Percentiles rank a stretch among this genome's conserved stretches.
Conservation (phyloP, 35 echinoderm and acorn worm genomes). For the Diadema setosum region DNA sequence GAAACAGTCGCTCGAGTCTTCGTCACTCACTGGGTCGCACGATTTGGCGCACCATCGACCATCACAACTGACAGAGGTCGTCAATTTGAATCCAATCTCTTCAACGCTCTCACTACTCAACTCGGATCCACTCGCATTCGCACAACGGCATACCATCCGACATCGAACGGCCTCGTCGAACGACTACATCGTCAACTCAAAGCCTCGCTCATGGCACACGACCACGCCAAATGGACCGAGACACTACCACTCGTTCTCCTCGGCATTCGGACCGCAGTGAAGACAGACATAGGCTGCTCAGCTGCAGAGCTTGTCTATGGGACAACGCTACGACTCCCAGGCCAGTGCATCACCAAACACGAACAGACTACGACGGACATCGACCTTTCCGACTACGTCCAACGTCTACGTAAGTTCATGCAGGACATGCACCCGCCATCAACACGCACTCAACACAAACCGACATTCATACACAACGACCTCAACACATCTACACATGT, state of each 20-base stretch:
- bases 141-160: constrained; percentile 31
- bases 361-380: neutral
- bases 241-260: constrained; percentile 35
- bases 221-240: neutral
- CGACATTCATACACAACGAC: neutral
- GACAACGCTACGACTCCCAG: constrained; percentile 17
- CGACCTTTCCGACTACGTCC: constrained; percentile 3
- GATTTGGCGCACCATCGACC: neutral
- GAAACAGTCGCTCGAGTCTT: constrained; percentile 46
- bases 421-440: neutral
- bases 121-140: constrained; percentile 20
- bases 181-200: constrained; percentile 44
- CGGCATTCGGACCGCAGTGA: constrained; percentile 36
- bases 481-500: constrained; percentile 49
- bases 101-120: constrained; percentile 16
- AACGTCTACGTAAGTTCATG: neutral
- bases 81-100: constrained; percentile 49
- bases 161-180: constrained; percentile 18
- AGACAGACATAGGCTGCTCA: constrained; percentile 45
- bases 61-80: constrained; percentile 41
- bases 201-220: constrained; percentile 13
- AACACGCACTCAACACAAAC: neutral
- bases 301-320: constrained; percentile 32
- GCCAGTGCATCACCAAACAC: neutral
- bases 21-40: constrained; percentile 1